phyloP scores from a whole-genome alignment of 1,140 invertebrate species.

The Cheumatopsyche charites region DNA sequence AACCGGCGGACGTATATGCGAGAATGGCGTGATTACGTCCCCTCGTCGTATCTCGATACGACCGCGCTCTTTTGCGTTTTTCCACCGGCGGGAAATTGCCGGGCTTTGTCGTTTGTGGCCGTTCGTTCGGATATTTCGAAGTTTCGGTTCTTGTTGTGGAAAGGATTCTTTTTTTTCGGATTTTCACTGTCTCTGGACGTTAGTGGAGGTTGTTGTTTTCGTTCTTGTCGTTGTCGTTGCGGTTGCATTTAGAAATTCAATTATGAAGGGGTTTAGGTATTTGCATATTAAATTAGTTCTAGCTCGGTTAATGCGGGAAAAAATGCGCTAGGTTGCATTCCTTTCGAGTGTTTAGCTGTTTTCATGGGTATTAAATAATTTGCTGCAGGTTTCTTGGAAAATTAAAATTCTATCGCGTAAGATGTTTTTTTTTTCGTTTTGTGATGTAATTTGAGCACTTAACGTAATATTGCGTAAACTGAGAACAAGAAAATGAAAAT shows the following conservation, averaged over 20 bases:
- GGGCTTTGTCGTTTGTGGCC: conserved; percentile 1
- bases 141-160: neutral
- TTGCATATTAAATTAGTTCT: neutral
- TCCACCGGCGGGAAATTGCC: conserved; percentile 1
- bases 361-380: too few relatives aligned
- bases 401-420: too few relatives aligned
- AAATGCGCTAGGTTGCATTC: too few relatives aligned
- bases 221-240: neutral
- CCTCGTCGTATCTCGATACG: conserved; percentile 6
- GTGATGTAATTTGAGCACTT: too few relatives aligned
- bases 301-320: neutral
- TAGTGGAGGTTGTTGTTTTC: neutral
- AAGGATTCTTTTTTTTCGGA: neutral
- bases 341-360: too few relatives aligned
- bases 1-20: conserved; percentile 40
- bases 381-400: too few relatives aligned
- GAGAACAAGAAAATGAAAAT: too few relatives aligned
- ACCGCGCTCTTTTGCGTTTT: neutral
- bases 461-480: too few relatives aligned
- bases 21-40: conserved; percentile 44
- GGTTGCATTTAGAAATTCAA: neutral
- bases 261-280: neutral
- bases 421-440: too few relatives aligned
- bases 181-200: neutral
- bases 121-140: neutral